Base-by-base conservation (phyloP, 2,888 invertebrate genomes). In the Mythimna ferrago region DNA sequence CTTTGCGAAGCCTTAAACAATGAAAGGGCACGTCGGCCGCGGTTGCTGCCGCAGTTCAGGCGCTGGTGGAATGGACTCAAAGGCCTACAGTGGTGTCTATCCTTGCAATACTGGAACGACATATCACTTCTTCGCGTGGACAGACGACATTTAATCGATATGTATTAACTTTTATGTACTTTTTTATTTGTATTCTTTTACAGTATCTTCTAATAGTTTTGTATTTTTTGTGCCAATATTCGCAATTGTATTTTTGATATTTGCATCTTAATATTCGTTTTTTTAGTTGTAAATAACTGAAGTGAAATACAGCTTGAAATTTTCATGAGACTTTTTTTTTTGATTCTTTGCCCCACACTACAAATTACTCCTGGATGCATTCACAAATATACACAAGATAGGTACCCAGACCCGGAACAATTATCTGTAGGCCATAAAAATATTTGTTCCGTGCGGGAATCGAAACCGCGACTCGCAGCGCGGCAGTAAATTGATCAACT, bases 61-160 rank as follows among this genome's bases (percentile, higher is more conserved):
- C 6, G 81, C 0, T 94, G 93, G 94, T 93, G 93, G 94, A 93
- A 93, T 51, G 87, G 89, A 0, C 76, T 77, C 2, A 77, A 84
- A 10, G 90, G 90, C 0, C 89, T 92, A 89, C 90, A 90, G 60
- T 90, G 89, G 90, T 93, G 94, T 72, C 74, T 91, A 0, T 71
- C 90, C 1, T 21, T 70, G 0, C 86, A 83, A 5, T 90, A 86
- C 68, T 91, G 90, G 89, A 89, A 86, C 38, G 89, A 91, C 79
- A 88, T 82, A 0, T 67, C 80, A 5, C 71, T 70, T 10, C 64
- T 87, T 26, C 87, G 87, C 66, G 57, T 87, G 14, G 84, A 91
- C 51, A 76, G 19, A 4, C 3, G 58, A 2, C 41, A 73, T 14
- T 3, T 70, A 32, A n/a, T 81, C 7, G 9, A 73, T 0, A 63